Percentiles rank a stretch among this genome's conserved stretches.
Evolutionary conservation across 2,113 vertebrate species (phyloP).

Genomic region (Oriolus oriolus): DNA sequence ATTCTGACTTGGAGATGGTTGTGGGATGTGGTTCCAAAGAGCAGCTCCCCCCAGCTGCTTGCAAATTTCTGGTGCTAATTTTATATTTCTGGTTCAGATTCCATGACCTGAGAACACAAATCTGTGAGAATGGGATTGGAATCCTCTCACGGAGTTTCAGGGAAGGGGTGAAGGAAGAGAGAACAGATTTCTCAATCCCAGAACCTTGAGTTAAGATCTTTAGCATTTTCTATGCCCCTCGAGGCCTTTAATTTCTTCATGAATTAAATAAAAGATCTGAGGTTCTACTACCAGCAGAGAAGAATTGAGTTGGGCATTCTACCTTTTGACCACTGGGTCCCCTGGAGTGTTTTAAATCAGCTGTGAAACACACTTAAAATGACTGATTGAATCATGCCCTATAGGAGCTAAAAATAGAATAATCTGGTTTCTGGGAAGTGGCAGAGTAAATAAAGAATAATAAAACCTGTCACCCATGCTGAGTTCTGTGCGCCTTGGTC

Average conservation of each 20-base stretch:
- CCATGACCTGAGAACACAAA: neutral
- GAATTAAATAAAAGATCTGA: neutral
- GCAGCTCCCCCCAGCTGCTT: neutral
- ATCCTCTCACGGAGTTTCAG: neutral
- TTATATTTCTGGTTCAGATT: neutral
- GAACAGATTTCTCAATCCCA: neutral
- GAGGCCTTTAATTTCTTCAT: neutral
- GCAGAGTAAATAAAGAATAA: conserved; percentile 33
- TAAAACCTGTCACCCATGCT: neutral
- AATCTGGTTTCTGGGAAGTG: conserved; percentile 26
- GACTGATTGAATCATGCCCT: neutral
- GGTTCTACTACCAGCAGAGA: neutral
- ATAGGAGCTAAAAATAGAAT: neutral
- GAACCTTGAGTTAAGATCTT: neutral
- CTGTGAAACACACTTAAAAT: neutral
- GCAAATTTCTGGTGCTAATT: neutral
- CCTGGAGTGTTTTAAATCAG: neutral
- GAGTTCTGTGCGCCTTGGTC: neutral
- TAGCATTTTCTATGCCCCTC: neutral
- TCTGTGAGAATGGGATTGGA: neutral
- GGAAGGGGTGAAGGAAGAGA: neutral
- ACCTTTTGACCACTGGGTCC: neutral
- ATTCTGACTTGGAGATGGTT: neutral
- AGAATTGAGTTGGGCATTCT: neutral
- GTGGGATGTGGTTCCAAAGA: neutral